These are phyloP conservation scores for Unio pictorum DNA, from an alignment of 2,888 invertebrate species.

Conservation along the genomic window DNA sequence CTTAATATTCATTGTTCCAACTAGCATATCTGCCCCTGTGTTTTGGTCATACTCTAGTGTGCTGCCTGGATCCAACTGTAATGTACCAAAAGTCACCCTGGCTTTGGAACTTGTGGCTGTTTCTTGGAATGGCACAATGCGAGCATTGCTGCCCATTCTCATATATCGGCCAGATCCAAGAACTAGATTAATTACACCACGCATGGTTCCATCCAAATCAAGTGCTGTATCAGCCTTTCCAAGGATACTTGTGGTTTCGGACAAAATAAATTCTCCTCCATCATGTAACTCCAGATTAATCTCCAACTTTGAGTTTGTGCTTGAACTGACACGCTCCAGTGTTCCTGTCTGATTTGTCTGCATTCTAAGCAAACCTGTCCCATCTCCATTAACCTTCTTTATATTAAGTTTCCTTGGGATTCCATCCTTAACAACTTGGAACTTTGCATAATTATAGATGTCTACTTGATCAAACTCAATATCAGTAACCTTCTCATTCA, in stretches of 20 bases:
- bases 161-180: constrained; percentile 44
- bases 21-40: constrained; percentile 48
- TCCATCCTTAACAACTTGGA: constrained; percentile 46
- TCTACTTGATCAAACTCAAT: constrained; percentile 45
- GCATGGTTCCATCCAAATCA: constrained; percentile 51
- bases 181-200: constrained; percentile 48
- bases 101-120: constrained; percentile 25
- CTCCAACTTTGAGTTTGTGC: constrained; percentile 46
- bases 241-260: constrained; percentile 51
- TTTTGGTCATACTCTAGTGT: constrained; percentile 43
- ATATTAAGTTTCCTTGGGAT: constrained; percentile 37
- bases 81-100: constrained; percentile 46
- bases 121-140: constrained; percentile 43
- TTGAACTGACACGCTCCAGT: constrained; percentile 33
- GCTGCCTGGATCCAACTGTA: constrained; percentile 57
- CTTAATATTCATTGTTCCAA: constrained; percentile 45
- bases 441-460: constrained; percentile 50
- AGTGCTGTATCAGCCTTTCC: constrained; percentile 48
- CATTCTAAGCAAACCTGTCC: constrained; percentile 53
- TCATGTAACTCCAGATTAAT: constrained; percentile 55
- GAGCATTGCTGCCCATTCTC: constrained; percentile 51
- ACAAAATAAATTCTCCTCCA: constrained; percentile 57
- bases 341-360: constrained; percentile 48
- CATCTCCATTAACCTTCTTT: constrained; percentile 50
- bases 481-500: constrained; percentile 34